Percentiles rank a stretch among this genome's conserved stretches.
Evolutionary conservation across 2,797 vertebrate genomes (phyloP).

Genomic region (Emys orbicularis): DNA sequence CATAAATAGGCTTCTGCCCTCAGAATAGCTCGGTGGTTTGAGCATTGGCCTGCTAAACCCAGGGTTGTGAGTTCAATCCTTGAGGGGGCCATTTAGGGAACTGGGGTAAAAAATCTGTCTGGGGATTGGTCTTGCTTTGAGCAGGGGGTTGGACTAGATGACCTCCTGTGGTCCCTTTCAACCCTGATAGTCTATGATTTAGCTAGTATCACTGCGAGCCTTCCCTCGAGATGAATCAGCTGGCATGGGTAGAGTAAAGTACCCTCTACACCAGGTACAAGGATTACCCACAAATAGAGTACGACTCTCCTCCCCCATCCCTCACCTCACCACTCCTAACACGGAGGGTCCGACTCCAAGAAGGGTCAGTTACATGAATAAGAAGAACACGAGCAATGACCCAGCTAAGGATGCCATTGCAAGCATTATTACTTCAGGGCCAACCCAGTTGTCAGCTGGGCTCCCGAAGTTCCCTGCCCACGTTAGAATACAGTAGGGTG

Average conservation of each 20-base stretch:
- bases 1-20: background rate
- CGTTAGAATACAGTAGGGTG: background rate
- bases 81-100: too few species aligned
- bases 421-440: background rate
- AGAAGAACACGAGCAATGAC: background rate
- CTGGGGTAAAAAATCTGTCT: too few species aligned
- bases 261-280: background rate
- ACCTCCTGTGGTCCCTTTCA: too few species aligned
- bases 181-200: too few species aligned
- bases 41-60: too few species aligned
- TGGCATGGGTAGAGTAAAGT: background rate
- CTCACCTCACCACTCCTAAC: background rate
- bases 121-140: too few species aligned
- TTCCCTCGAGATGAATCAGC: background rate
- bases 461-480: background rate
- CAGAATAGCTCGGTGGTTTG: too few species aligned
- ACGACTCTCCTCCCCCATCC: background rate
- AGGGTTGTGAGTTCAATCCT: too few species aligned
- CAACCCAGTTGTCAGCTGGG: background rate
- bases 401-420: background rate
- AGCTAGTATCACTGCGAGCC: background rate
- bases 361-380: background rate
- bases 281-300: background rate
- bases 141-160: too few species aligned
- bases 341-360: background rate